A percentile compares a stretch with the other conserved stretches of the same genome.
These are phyloP conservation scores for Camptogramma bilineatum DNA, from an alignment of 2,888 invertebrate species.

Conservation along the genomic window DNA sequence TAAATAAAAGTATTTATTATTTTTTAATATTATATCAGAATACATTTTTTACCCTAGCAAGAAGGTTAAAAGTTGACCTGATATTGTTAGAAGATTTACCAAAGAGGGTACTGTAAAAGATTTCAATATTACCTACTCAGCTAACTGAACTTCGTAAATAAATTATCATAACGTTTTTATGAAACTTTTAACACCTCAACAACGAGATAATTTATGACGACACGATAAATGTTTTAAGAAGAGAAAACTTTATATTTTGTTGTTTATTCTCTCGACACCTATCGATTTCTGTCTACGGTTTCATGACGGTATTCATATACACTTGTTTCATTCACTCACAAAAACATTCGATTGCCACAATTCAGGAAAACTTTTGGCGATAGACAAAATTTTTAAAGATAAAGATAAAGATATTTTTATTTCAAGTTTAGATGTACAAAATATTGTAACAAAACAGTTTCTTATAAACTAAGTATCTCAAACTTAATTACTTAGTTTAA, in stretches of 20 bases:
- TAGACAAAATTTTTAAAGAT: no score
- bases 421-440: no score
- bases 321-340: constrained; percentile 47
- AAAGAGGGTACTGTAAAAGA: background rate
- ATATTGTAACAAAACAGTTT: no score
- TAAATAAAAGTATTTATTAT: no score
- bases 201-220: constrained; percentile 21
- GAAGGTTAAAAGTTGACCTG: background rate
- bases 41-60: background rate
- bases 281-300: constrained; percentile 33
- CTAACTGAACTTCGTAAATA: constrained; percentile 6
- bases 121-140: background rate
- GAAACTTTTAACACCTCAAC: constrained; percentile 3
- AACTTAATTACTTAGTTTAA: no score
- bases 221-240: constrained; percentile 27
- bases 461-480: no score
- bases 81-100: background rate
- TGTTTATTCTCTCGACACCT: constrained; percentile 28
- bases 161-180: constrained; percentile 11
- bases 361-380: no score
- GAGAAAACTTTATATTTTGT: constrained; percentile 24
- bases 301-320: constrained; percentile 43
- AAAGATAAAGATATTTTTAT: no score
- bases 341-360: no score
- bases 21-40: no score